A percentile compares a stretch with the other conserved stretches of the same genome.
Evolutionary conservation across 2,888 invertebrate genomes (phyloP).

Genomic region (Quadroppia sp.): DNA sequence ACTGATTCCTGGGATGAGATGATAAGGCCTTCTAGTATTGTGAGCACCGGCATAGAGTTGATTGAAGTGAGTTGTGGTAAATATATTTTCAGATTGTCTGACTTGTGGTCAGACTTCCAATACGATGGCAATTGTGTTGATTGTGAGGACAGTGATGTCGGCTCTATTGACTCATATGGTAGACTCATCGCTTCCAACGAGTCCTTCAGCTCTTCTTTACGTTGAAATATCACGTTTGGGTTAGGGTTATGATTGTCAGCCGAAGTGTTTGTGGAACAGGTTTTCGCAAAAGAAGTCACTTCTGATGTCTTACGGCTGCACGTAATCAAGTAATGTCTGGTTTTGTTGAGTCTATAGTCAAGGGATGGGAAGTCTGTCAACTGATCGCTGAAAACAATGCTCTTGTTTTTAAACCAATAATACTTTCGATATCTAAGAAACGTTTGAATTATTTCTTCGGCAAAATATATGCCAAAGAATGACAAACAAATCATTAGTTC

Average conservation of each 20-base stretch:
- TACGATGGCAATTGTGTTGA: constrained; percentile 17
- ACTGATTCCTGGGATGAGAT: constrained; percentile 35
- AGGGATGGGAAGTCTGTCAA: constrained; percentile 9
- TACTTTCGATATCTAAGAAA: constrained; percentile 40
- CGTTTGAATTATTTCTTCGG: constrained; percentile 36
- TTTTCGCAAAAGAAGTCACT: constrained; percentile 1
- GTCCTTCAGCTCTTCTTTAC: constrained; percentile 31
- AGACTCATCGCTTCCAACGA: constrained; percentile 34
- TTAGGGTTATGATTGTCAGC: background rate
- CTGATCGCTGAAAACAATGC: constrained; percentile 26
- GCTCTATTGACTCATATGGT: background rate
- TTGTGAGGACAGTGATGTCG: background rate
- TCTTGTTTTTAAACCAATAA: constrained; percentile 34
- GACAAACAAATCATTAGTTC: constrained; percentile 40
- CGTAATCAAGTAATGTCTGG: constrained; percentile 39
- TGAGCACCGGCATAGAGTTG: constrained; percentile 32
- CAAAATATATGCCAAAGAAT: constrained; percentile 37
- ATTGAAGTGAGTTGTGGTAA: constrained; percentile 33
- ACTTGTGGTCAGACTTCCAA: background rate
- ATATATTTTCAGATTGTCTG: constrained; percentile 10
- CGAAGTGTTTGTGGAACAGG: background rate
- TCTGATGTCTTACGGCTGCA: constrained; percentile 40
- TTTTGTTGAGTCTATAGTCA: constrained; percentile 37
- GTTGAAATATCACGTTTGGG: background rate
- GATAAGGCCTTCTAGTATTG: constrained; percentile 36